These are phyloP conservation scores for Glaucopsyche alexis DNA, from an alignment of 2,888 invertebrate genomes.

Conservation along the genomic window DNA sequence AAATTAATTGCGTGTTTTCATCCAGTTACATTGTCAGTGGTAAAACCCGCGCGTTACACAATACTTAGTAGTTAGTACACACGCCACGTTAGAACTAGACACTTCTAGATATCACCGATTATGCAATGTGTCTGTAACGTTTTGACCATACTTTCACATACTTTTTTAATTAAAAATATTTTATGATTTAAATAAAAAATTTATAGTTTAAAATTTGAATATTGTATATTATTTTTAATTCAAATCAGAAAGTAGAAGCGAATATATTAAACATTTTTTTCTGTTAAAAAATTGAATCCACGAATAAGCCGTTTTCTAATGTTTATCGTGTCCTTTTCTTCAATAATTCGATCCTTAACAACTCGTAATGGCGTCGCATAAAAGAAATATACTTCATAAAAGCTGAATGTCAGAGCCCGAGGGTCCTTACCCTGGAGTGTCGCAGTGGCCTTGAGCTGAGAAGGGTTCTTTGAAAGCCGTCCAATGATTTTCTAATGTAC, in stretches of 20 bases:
- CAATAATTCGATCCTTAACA: conserved; percentile 17
- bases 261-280: neutral
- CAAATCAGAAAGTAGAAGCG: neutral
- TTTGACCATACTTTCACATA: conserved; percentile 15
- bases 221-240: neutral
- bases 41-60: conserved; percentile 23
- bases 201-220: no score
- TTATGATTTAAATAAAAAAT: neutral
- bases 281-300: neutral
- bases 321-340: conserved; percentile 6
- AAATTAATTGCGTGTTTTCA: conserved; percentile 7
- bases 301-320: neutral
- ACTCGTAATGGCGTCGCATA: conserved; percentile 18
- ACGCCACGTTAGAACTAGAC: conserved; percentile 37
- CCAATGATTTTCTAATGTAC: conserved; percentile 23
- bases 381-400: conserved; percentile 25
- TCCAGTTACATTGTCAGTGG: conserved; percentile 12
- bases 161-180: neutral
- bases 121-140: conserved; percentile 43
- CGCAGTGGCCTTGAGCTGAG: conserved; percentile 29
- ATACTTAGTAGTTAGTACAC: conserved; percentile 18
- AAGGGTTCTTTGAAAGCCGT: conserved; percentile 24
- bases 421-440: conserved; percentile 29
- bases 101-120: conserved; percentile 46
- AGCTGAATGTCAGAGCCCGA: conserved; percentile 16